A percentile compares a stretch with the other conserved stretches of the same genome.
phyloP scores from a whole-genome alignment of 2,888 invertebrate species.

The Drosophila pegasa region DNA sequence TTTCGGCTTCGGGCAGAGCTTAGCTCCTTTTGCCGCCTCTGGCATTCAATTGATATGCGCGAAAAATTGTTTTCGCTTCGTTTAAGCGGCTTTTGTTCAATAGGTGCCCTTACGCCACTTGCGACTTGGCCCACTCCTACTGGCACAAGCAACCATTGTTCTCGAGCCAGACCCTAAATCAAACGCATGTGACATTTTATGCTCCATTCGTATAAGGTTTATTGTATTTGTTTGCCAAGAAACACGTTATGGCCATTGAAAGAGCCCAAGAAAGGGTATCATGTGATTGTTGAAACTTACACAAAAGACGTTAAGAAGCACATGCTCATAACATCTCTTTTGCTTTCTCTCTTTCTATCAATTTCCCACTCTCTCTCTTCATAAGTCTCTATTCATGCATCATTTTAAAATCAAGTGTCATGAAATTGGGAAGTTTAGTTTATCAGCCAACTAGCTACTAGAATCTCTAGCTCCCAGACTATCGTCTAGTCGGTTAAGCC shows the following conservation, averaged over 20 bases:
- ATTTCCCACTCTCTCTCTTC: not conserved
- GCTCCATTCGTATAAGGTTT: not conserved
- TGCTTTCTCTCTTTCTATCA: too few relatives aligned
- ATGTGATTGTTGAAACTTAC: not conserved
- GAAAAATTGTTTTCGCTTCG: slow-evolving; percentile 61
- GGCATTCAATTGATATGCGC: slow-evolving; percentile 65
- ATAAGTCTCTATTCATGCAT: not conserved
- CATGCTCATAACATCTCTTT: not conserved
- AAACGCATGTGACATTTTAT: slow-evolving; percentile 18
- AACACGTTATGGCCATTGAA: not conserved
- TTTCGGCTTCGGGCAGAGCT: slow-evolving; percentile 8
- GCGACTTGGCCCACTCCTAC: slow-evolving; percentile 17
- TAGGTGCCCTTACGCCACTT: slow-evolving; percentile 32
- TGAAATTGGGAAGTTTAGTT: not conserved
- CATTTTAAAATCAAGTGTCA: not conserved
- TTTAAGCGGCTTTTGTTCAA: slow-evolving; percentile 52
- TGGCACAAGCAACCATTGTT: not conserved
- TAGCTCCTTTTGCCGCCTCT: slow-evolving; percentile 9
- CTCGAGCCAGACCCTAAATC: not conserved
- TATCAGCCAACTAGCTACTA: not conserved
- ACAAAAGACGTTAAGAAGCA: not conserved
- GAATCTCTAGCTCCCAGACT: not conserved
- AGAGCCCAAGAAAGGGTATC: not conserved
- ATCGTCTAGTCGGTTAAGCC: not conserved
- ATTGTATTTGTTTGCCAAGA: slow-evolving; percentile 3